Conservation (phyloP, 1,140 invertebrate species). For the Potamilus streckersoni region DNA sequence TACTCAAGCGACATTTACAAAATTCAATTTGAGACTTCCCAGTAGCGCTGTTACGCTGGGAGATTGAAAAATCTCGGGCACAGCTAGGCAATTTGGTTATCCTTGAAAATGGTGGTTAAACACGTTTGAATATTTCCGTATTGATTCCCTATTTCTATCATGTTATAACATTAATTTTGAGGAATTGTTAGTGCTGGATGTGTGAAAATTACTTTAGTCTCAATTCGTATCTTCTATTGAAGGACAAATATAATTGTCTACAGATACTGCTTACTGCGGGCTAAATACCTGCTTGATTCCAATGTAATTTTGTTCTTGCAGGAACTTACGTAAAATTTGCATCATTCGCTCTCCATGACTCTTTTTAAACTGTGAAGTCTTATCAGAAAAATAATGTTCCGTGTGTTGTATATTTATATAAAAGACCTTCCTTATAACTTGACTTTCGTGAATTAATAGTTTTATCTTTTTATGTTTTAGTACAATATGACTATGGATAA, state of each 20-base stretch:
- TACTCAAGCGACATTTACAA: constrained; percentile 24
- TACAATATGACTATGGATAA: too few relatives aligned
- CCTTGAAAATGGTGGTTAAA: constrained; percentile 33
- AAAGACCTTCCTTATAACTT: too few relatives aligned
- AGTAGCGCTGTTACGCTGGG: constrained; percentile 8
- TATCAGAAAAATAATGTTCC: too few relatives aligned
- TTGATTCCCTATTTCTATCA: constrained; percentile 29
- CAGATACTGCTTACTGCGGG: not conserved
- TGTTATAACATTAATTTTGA: constrained; percentile 32
- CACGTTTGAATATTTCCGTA: constrained; percentile 36
- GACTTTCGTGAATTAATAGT: too few relatives aligned
- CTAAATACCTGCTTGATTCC: too few relatives aligned
- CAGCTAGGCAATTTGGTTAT: constrained; percentile 33
- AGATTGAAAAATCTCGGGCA: constrained; percentile 17
- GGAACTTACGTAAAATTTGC: too few relatives aligned
- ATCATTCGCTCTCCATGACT: too few relatives aligned
- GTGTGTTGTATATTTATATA: too few relatives aligned
- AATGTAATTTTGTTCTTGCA: too few relatives aligned
- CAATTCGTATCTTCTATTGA: constrained; percentile 26
- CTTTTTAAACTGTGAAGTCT: too few relatives aligned
- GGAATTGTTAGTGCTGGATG: constrained; percentile 26
- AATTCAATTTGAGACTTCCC: constrained; percentile 30
- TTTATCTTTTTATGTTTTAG: too few relatives aligned
- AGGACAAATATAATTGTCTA: constrained; percentile 13
- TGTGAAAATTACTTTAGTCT: constrained; percentile 37